Base-by-base conservation (phyloP, 2,888 invertebrate species). In the Eupeodes luniger region DNA sequence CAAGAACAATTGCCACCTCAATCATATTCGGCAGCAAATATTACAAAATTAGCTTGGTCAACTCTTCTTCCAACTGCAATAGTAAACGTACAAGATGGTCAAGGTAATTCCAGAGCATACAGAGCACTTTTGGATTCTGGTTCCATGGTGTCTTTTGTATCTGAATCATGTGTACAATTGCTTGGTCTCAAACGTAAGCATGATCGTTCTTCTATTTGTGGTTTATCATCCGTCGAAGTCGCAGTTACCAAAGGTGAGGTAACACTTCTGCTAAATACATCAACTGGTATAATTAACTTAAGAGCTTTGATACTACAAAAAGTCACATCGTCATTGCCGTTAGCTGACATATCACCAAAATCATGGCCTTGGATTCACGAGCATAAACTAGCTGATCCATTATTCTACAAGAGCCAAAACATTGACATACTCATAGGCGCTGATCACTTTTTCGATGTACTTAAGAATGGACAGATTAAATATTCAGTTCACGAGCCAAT, bases 381-480 rank as follows among this genome's bases (percentile, higher is more conserved):
- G 11, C 4, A 51, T n/a, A 53, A 69, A 55, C 34, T 69, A 51
- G 34, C 69, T 4, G 69, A 69, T 69, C 53, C 53, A n/a, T 36
- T 69, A n/a, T 51, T 55, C 5, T 49, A 14, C 5, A 49, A 49
- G 14, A 49, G 49, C 14, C 16, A 64, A 64, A 64, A 64, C 5
- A 64, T 64, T 7, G 64, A 64, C 64, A 64, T 44, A 16, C 64
- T 64, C 14, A 64, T 19, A 10, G 64, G 36, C 44, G 64, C 64
- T 16, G 64, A 64, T 19, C 14, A 49, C 3, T 49, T 49, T 49
- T 49, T 49, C 49, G 4, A 49, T 5, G 49, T 49, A 14, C 49
- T 49, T 4, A 14, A 49, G 49, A 49, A 49, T 49, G 49, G 49
- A 49, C 49, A 14, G 5, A 49, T 49, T 49, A 49, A 49, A 49